Base-by-base conservation (phyloP, 1,140 invertebrate species). In the Delia radicum region DNA sequence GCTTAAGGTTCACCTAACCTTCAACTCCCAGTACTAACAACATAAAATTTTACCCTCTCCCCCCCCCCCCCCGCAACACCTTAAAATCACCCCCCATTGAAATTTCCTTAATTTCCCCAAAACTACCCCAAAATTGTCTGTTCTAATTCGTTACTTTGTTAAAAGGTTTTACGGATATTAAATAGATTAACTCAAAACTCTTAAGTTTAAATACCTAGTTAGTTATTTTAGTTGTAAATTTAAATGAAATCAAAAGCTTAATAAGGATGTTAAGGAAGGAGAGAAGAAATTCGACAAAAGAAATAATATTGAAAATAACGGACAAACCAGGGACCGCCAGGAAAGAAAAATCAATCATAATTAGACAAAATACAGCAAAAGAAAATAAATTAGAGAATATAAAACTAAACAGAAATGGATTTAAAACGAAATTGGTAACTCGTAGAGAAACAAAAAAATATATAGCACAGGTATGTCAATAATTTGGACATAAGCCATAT, bases 161-260 rank as follows among this genome's bases (percentile, higher is more conserved):
- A 33, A 2, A 33, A 15, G 65, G 4, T 37, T n/a, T n/a, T n/a
- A n/a, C n/a, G n/a, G n/a, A n/a, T 24, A 46, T n/a, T 3, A 48
- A 61, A 62, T 55, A 18, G 48, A 61, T 31, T 29, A 15, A 42
- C 67, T 69, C 42, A 62, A 48, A 72, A 62, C 55, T 77, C 73
- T 77, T 77, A 77, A 77, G 65, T 69, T 69, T 69, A 77, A n/a
- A 61, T 61, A 37, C 29, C 37, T 77, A 77, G 77, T 75, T 77
- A 77, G 77, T 77, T 75, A 75, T 74, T 75, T 75, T 74, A 77
- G 74, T 77, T 77, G 74, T 77, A 75, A 77, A 73, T 71, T 42
- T 61, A 67, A 76, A 75, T 28, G 7, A 72, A 76, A 46, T 21
- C 62, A 69, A 71, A 74, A 77, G 37, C 71, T 73, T 55, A 73